Conservation (phyloP, 2,888 invertebrate genomes). For the Himalopsyche anomala region DNA sequence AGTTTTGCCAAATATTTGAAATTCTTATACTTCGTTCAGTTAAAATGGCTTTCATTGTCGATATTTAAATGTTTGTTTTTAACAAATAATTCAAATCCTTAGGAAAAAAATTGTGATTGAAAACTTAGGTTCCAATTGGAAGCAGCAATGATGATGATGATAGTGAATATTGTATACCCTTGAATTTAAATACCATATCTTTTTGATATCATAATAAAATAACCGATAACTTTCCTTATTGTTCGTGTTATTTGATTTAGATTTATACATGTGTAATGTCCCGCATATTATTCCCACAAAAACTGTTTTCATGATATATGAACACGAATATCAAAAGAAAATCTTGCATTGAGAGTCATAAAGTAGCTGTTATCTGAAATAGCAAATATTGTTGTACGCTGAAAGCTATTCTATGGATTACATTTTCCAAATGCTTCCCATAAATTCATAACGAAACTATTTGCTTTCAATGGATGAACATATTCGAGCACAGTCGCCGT, state of each 20-base stretch:
- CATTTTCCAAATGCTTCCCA: conserved; percentile 50
- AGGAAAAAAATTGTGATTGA: too few species aligned
- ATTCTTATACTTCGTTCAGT: too few species aligned
- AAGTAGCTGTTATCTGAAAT: conserved; percentile 59
- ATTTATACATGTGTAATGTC: not conserved
- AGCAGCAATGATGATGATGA: too few species aligned
- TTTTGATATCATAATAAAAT: too few species aligned
- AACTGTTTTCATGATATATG: conserved; percentile 48
- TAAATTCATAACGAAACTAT: conserved; percentile 54
- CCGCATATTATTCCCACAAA: conserved; percentile 22
- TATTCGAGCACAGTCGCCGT: not conserved
- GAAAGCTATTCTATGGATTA: conserved; percentile 57
- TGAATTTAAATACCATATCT: too few species aligned
- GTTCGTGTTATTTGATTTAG: not conserved
- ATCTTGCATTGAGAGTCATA: conserved; percentile 57
- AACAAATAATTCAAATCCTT: too few species aligned
- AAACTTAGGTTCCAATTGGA: too few species aligned
- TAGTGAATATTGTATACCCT: too few species aligned
- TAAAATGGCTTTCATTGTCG: too few species aligned
- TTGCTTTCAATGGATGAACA: conserved; percentile 31
- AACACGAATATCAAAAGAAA: conserved; percentile 48
- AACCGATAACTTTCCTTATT: not conserved
- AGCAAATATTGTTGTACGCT: conserved; percentile 52
- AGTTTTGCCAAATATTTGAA: too few species aligned
- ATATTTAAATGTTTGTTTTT: too few species aligned